A percentile compares a stretch with the other conserved stretches of the same genome.
These are phyloP conservation scores for Creontiades dilutus DNA, from an alignment of 2,888 invertebrate species.

Conservation along the genomic window DNA sequence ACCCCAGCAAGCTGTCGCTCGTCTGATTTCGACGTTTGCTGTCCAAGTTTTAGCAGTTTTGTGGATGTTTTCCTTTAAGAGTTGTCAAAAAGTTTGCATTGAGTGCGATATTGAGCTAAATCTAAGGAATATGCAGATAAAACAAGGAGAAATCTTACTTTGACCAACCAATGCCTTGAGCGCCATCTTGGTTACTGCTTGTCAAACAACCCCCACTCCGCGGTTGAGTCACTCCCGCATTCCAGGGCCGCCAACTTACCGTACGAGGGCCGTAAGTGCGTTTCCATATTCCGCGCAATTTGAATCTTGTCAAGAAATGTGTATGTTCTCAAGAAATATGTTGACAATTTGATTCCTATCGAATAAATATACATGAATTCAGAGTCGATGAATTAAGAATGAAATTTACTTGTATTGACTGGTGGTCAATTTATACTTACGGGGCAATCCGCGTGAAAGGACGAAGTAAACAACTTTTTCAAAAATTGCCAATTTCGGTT, in stretches of 20 bases:
- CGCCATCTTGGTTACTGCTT: constrained; percentile 84
- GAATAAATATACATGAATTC: too few species aligned
- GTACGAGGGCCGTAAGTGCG: background rate
- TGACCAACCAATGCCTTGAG: constrained; percentile 91
- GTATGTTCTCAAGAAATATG: too few species aligned
- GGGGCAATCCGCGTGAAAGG: too few species aligned
- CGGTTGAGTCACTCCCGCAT: constrained; percentile 53
- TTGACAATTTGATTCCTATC: too few species aligned
- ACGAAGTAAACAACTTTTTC: too few species aligned
- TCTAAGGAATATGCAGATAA: background rate
- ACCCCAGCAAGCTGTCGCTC: constrained; percentile 2
- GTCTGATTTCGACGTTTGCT: too few species aligned
- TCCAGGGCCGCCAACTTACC: constrained; percentile 32
- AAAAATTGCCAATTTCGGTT: too few species aligned
- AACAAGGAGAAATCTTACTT: constrained; percentile 82
- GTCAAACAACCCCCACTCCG: constrained; percentile 58
- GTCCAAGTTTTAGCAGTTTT: background rate
- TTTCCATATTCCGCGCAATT: background rate
- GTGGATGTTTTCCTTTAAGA: background rate
- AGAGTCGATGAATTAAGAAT: too few species aligned
- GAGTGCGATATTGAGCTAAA: background rate
- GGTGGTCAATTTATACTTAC: too few species aligned
- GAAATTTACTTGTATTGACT: too few species aligned
- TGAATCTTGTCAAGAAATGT: background rate
- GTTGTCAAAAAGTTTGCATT: background rate